These are phyloP conservation scores for Congeria kusceri DNA, from an alignment of 2,888 invertebrate species.

Conservation along the genomic window DNA sequence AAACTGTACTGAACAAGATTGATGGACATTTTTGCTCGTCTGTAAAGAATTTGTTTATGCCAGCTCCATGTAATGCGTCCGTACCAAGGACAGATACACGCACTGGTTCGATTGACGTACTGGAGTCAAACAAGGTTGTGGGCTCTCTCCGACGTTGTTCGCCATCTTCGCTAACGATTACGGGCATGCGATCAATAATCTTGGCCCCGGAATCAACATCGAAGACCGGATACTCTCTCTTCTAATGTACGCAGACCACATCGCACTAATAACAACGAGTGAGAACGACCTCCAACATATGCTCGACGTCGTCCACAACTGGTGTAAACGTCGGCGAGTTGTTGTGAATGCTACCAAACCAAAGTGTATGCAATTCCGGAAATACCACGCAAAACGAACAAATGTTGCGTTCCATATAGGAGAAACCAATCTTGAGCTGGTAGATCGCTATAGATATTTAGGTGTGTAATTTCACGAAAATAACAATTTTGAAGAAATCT, in stretches of 20 bases:
- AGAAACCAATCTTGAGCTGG: not conserved
- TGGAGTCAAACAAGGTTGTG: conserved; percentile 37
- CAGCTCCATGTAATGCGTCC: conserved; percentile 1
- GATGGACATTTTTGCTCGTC: conserved; percentile 9
- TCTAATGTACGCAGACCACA: conserved; percentile 42
- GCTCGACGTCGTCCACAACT: conserved; percentile 26
- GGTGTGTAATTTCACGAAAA: conserved; percentile 20
- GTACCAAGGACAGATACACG: conserved; percentile 29
- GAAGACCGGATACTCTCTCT: conserved; percentile 22
- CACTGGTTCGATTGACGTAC: conserved; percentile 30
- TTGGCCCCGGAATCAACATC: conserved; percentile 24
- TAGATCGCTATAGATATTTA: not conserved
- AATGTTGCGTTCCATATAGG: not conserved
- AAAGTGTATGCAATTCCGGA: conserved; percentile 10
- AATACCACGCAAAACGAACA: not conserved
- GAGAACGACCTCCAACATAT: conserved; percentile 38
- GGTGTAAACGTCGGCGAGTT: conserved; percentile 40
- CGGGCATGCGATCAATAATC: conserved; percentile 18
- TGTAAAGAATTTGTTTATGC: conserved; percentile 3
- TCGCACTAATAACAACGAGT: conserved; percentile 18
- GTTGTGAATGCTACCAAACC: conserved; percentile 31
- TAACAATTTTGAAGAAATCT: not conserved
- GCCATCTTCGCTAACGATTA: conserved; percentile 30
- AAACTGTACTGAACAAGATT: not conserved
- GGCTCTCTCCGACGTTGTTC: conserved; percentile 41